A percentile compares a stretch with the other conserved stretches of the same genome.
phyloP scores from a whole-genome alignment of 2,113 vertebrate species.

The Bagarius yarrelli region DNA sequence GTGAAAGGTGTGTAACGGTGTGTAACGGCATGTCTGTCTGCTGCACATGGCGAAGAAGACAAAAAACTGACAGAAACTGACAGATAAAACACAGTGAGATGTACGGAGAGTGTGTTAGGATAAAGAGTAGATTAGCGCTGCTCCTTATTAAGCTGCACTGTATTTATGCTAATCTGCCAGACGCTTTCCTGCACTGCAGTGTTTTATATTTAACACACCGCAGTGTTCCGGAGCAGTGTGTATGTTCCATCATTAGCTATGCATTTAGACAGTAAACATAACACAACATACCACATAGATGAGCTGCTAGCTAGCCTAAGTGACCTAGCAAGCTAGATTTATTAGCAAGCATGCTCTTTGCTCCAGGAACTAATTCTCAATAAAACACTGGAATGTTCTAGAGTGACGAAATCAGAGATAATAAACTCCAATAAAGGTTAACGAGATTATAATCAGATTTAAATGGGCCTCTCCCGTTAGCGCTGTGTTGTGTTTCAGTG shows the following conservation, averaged over 20 bases:
- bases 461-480: neutral
- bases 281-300: neutral
- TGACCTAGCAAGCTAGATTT: neutral
- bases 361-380: neutral
- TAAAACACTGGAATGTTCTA: neutral
- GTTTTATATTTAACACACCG: neutral
- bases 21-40: neutral
- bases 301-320: neutral
- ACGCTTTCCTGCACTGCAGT: slow-evolving; percentile 25
- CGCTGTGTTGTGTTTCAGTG: neutral
- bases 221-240: neutral
- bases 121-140: slow-evolving; percentile 13
- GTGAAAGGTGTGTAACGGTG: slow-evolving; percentile 29
- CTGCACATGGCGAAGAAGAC: neutral
- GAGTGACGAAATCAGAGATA: neutral
- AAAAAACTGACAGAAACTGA: neutral
- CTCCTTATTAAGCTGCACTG: neutral
- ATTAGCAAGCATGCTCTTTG: neutral
- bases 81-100: too few species aligned
- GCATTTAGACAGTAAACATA: neutral
- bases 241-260: neutral
- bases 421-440: neutral
- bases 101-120: neutral
- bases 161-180: slow-evolving; percentile 21
- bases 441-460: neutral